Base-by-base conservation (phyloP, 2,797 vertebrate genomes). In the Onychomys torridus region DNA sequence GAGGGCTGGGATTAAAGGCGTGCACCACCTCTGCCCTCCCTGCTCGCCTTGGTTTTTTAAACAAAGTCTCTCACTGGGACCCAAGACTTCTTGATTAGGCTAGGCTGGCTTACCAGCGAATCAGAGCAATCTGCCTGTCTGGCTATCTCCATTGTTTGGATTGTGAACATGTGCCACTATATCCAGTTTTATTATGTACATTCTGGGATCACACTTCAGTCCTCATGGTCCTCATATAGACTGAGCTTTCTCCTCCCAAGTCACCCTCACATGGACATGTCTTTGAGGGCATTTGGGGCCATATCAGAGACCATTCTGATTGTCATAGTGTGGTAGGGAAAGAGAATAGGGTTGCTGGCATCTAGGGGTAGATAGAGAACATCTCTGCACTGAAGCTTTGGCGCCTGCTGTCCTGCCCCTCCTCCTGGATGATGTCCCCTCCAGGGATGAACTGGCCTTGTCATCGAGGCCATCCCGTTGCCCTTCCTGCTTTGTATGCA, bases 371-470 rank as follows among this genome's bases (percentile, higher is more conserved):
- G 77, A 14, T 8, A 59, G 9, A 82, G 86, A 77, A 52, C 46
- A 52, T 19, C 1, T 2, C 6, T 49, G 32, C 32, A 16, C n/a
- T 43, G 10, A 11, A n/a, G 57, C 13, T 52, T 21, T 12, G 25
- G 34, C 4, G 25, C 57, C 9, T 7, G n/a, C 34, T 43, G 23
- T 5, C 55, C n/a, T n/a, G n/a, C n/a, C 19, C 5, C 43, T 46
- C 75, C 55, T 23, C 29, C 69, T 19, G 6, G 8, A 32, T 69
- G 32, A 17, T 11, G 34, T 32, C 2, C 25, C 14, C 3, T 16
- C 55, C 40, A 0, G 0, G 3, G 27, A 37, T 19, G 49, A 69
- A 5, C 29, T 3, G 0, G 40, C 40, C 90, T 67, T 25, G 0
- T 6, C 21, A 32, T 0, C 29, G 32, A 29, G 6, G n/a, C 29